Percentiles rank a stretch among this genome's conserved stretches.
phyloP scores from a whole-genome alignment of 2,888 invertebrate genomes.

The Himalopsyche japonica region DNA sequence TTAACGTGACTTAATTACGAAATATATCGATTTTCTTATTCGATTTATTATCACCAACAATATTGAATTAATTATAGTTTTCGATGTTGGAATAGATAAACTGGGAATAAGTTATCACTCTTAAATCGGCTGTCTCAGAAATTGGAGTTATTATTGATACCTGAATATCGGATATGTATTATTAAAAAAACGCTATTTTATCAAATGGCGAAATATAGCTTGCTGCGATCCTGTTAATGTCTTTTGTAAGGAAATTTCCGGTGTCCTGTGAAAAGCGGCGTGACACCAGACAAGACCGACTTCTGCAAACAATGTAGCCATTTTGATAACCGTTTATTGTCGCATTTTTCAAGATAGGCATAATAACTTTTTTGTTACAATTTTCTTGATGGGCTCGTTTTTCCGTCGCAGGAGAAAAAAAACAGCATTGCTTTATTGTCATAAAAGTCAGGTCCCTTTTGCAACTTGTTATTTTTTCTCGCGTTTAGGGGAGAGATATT shows the following conservation, averaged over 20 bases:
- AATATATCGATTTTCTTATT: too few species aligned
- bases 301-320: not conserved
- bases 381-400: not conserved
- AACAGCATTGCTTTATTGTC: not conserved
- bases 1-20: too few species aligned
- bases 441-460: not conserved
- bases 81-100: too few species aligned
- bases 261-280: not conserved
- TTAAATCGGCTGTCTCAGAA: too few species aligned
- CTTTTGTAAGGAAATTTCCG: not conserved
- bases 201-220: not conserved
- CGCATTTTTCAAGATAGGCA: not conserved
- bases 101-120: too few species aligned
- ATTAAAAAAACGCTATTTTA: too few species aligned
- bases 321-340: not conserved
- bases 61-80: too few species aligned
- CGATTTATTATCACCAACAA: too few species aligned
- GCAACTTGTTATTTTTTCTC: not conserved
- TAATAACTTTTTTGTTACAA: not conserved
- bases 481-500: not conserved
- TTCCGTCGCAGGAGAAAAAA: not conserved
- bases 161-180: too few species aligned
- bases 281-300: not conserved
- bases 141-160: too few species aligned
- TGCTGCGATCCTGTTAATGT: not conserved